Base-by-base conservation (phyloP, 2,113 vertebrate genomes). In the Anguilla rostrata region DNA sequence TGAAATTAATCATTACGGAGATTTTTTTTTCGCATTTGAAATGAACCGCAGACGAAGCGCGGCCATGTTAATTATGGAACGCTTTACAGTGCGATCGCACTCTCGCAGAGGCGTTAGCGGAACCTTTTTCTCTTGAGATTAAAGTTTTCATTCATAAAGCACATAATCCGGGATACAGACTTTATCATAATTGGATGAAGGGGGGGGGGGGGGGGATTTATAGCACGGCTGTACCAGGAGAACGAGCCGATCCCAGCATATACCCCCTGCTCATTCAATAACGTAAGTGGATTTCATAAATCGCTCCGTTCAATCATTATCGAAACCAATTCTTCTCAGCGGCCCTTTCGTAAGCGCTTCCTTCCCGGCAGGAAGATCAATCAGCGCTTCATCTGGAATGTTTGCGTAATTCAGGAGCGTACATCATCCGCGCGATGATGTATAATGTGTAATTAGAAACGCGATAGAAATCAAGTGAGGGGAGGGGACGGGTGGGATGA, bases 151-250 rank as follows among this genome's bases (percentile, higher is more conserved):
- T 71, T 29, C 15, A 53, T 60, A 81, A 83, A 40, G 66, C 39
- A 83, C 26, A 34, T 86, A 86, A 88, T 84, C 85, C 20, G 49
- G 78, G 84, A 84, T 75, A 78, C 71, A 60, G 26, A 20, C 60
- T 75, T 84, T 40, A 53, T 85, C 39, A 34, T 85, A 85, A 85
- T 80, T 46, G 84, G 84, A 85, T 85, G 78, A 85, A 34, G 34
- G 34, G 34, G 34, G n/a, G n/a, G n/a, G n/a, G n/a, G 34, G 34
- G 34, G 12, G 39, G 83, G 53, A 84, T 84, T 82, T 83, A 84
- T 75, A 41, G 75, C 22, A 83, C 14, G 78, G 46, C 87, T 82
- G 15, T 49, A 26, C 2, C 22, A 34, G 84, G 60, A 78, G 60
- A 85, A 86, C 39, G 18, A 43, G 40, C 26, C 26, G 56, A 84